Conservation (phyloP, 2,888 invertebrate species). For the Nomada fabriciana region DNA sequence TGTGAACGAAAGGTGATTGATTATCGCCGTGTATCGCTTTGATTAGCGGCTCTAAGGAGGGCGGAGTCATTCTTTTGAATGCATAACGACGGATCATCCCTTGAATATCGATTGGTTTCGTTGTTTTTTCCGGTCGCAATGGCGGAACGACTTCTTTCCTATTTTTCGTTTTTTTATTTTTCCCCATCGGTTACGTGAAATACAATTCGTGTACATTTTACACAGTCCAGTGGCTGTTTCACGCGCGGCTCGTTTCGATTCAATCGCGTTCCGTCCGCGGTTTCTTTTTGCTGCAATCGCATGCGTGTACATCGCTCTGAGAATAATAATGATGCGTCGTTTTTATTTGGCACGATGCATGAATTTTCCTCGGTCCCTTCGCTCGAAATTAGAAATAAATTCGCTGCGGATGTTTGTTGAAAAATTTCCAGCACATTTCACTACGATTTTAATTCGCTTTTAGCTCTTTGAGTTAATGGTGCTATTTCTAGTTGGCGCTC, state of each 20-base stretch:
- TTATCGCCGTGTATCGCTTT: slow-evolving; percentile 43
- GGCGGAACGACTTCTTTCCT: not conserved
- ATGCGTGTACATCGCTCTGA: slow-evolving; percentile 6
- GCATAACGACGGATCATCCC: not conserved
- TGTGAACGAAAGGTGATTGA: slow-evolving; percentile 52
- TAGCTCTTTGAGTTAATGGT: too few relatives aligned
- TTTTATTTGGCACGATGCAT: not conserved
- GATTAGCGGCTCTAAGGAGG: slow-evolving; percentile 41
- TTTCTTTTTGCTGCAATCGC: slow-evolving; percentile 23
- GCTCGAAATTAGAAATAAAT: not conserved
- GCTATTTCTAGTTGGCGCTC: too few relatives aligned
- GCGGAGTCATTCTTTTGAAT: not conserved
- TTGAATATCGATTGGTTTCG: slow-evolving; percentile 25
- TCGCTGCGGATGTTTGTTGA: not conserved
- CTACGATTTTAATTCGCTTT: not conserved
- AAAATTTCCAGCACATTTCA: not conserved
- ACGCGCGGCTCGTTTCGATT: slow-evolving; percentile 46
- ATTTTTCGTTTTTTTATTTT: not conserved
- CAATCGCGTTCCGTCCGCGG: slow-evolving; percentile 33
- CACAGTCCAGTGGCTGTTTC: slow-evolving; percentile 46
- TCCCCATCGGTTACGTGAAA: slow-evolving; percentile 21
- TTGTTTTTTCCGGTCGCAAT: slow-evolving; percentile 3
- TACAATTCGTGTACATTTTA: slow-evolving; percentile 34
- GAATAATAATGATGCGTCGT: slow-evolving; percentile 28
- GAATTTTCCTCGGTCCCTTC: not conserved